Percentiles rank a stretch among this genome's conserved stretches.
phyloP scores from a whole-genome alignment of 2,888 invertebrate species.

The Rotaria magnacalcarata region DNA sequence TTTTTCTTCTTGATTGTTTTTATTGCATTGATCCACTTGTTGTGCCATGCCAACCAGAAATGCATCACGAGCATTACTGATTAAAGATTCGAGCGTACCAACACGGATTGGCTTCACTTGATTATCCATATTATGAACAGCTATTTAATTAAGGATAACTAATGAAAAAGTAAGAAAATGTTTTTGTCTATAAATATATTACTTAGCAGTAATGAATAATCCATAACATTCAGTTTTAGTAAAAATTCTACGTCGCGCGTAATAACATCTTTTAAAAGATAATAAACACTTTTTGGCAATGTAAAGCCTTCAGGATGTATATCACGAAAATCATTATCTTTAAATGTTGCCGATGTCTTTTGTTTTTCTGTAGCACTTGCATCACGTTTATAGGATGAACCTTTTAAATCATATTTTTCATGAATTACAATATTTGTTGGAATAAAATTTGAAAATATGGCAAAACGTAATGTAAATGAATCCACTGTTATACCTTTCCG shows the following conservation, averaged over 20 bases:
- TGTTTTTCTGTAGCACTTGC: constrained; percentile 85
- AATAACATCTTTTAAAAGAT: constrained; percentile 89
- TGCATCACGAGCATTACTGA: neutral
- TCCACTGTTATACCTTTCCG: neutral
- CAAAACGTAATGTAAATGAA: constrained; percentile 68
- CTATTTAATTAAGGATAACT: neutral
- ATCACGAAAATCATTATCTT: constrained; percentile 96
- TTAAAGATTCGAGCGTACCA: neutral
- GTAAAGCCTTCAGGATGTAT: constrained; percentile 87
- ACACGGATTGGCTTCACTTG: constrained; percentile 1
- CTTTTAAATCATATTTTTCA: constrained; percentile 97
- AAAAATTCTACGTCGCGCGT: constrained; percentile 80
- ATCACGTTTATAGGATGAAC: constrained; percentile 96
- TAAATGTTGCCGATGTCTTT: constrained; percentile 87
- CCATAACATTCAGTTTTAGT: constrained; percentile 84
- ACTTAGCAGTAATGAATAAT: constrained; percentile 91
- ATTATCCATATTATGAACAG: constrained; percentile 33
- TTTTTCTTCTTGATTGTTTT: neutral
- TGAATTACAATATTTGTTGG: constrained; percentile 88
- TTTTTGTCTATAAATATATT: constrained; percentile 51
- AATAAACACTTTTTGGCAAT: constrained; percentile 89
- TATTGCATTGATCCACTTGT: neutral
- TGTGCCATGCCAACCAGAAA: neutral
- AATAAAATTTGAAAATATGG: constrained; percentile 97
- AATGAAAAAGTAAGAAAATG: neutral